Percentiles rank a stretch among this genome's conserved stretches.
Evolutionary conservation across 2,888 invertebrate species (phyloP).

Genomic region (Uloborus plumipes): DNA sequence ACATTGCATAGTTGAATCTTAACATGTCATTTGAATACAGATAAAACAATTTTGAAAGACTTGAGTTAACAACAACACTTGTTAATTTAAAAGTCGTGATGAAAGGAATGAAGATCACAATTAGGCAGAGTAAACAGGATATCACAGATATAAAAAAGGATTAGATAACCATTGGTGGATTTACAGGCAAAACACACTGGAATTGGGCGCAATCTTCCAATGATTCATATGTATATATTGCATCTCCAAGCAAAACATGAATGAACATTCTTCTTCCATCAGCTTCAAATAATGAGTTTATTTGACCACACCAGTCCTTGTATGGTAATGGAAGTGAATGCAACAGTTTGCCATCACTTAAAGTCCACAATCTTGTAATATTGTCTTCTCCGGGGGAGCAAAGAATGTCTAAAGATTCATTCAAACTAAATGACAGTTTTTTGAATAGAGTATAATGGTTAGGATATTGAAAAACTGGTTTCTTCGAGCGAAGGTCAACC

Average conservation of each 20-base stretch:
- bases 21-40: too few species aligned
- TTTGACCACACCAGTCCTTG: slow-evolving; percentile 41
- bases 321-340: slow-evolving; percentile 31
- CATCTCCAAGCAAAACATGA: slow-evolving; percentile 36
- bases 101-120: too few species aligned
- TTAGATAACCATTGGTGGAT: slow-evolving; percentile 19
- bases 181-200: slow-evolving; percentile 13
- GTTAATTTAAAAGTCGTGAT: background rate
- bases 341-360: slow-evolving; percentile 50
- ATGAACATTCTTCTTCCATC: slow-evolving; percentile 42
- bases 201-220: slow-evolving; percentile 16
- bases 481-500: slow-evolving; percentile 35
- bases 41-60: too few species aligned
- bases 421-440: slow-evolving; percentile 51
- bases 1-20: too few species aligned
- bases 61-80: too few species aligned
- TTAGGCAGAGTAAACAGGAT: too few species aligned
- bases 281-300: slow-evolving; percentile 38
- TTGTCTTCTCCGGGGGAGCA: slow-evolving; percentile 62
- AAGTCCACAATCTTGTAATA: slow-evolving; percentile 60
- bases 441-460: slow-evolving; percentile 53
- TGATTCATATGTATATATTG: slow-evolving; percentile 33
- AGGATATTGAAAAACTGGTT: slow-evolving; percentile 48
- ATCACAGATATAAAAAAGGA: background rate
- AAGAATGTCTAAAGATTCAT: slow-evolving; percentile 48